Base-by-base conservation (phyloP, 2,888 invertebrate genomes). In the Eupithecia vulgata region DNA sequence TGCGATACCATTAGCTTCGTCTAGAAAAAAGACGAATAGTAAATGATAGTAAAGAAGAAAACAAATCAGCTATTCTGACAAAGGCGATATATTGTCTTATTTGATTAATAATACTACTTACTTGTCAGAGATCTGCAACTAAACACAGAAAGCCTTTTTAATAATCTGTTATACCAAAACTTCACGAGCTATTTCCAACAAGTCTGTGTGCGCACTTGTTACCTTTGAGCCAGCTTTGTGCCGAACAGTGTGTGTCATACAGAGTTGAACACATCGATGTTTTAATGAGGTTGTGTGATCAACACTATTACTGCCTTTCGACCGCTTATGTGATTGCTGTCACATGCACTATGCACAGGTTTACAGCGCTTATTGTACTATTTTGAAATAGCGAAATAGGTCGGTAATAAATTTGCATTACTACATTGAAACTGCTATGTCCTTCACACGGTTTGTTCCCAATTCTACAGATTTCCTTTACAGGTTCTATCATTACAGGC, bases 281-380 rank as follows among this genome's bases (percentile, higher is more conserved):
- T 67, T 25, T 74, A 71, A 74, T 71, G 68, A 74, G 61, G 34
- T 70, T 75, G 69, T 68, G 61, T 70, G 67, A 70, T 65, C 70
- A 72, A 70, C 70, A 61, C 57, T 57, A 48, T 64, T 62, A 40
- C 70, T 71, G 74, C 57, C 61, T 40, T 66, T 30, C 17, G 70
- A 62, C 62, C 69, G 72, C 69, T 70, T 70, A 70, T 69, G 69
- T 35, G 13, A 64, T 40, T 69, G 52, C 45, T 65, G 68, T 65
- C 62, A 68, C 66, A 42, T 40, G 70, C 67, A 64, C 67, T 67
- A 57, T 48, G 48, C 10, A 21, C 21, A 57, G n/a, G 57, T 21
- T 57, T 57, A 57, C 12, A 12, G 5, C 21, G 5, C 57, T 57
- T 12, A 57, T 57, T 57, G 21, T 57, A 25, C 52, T 57, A 57